Percentiles rank a stretch among this genome's conserved stretches.
Conservation (phyloP, 2,797 vertebrate species). For the Ciconia nigra region DNA sequence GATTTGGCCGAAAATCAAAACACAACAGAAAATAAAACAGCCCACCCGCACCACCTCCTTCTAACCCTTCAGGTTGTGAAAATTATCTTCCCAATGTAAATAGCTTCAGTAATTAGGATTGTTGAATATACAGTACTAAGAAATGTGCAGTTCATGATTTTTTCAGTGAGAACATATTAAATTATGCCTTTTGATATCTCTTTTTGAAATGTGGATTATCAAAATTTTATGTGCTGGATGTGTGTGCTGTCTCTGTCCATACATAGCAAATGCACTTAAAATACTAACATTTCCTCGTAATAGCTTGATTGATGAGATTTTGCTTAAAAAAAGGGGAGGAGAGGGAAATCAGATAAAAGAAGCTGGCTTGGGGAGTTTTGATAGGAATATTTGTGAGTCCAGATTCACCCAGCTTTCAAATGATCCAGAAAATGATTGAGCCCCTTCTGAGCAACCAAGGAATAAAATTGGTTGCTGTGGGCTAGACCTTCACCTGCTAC, state of each 20-base stretch:
- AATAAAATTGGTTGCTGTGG: not conserved
- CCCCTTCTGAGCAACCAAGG: slow-evolving; percentile 12
- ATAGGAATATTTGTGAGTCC: not conserved
- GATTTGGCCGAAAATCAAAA: not conserved
- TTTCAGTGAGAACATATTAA: slow-evolving; percentile 61
- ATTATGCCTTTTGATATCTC: slow-evolving; percentile 71
- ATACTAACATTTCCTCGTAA: slow-evolving; percentile 2
- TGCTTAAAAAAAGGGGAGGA: not conserved
- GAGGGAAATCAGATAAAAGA: slow-evolving; percentile 38
- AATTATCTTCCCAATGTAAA: slow-evolving; percentile 30
- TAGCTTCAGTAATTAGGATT: slow-evolving; percentile 53
- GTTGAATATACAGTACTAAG: not conserved
- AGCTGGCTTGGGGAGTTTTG: not conserved
- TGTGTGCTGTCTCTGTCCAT: slow-evolving; percentile 33
- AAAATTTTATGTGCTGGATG: slow-evolving; percentile 61
- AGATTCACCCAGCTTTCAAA: not conserved
- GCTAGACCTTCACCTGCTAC: not conserved
- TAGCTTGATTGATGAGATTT: slow-evolving; percentile 38
- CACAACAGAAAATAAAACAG: not conserved
- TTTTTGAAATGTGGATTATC: slow-evolving; percentile 40
- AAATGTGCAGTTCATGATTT: slow-evolving; percentile 45
- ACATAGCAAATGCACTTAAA: slow-evolving; percentile 61
- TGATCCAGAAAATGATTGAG: not conserved
- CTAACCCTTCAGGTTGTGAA: not conserved
- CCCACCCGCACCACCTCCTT: not conserved